Evolutionary conservation across 2,797 vertebrate species (phyloP).

Genomic region (Mormyrus proboscirostris): DNA sequence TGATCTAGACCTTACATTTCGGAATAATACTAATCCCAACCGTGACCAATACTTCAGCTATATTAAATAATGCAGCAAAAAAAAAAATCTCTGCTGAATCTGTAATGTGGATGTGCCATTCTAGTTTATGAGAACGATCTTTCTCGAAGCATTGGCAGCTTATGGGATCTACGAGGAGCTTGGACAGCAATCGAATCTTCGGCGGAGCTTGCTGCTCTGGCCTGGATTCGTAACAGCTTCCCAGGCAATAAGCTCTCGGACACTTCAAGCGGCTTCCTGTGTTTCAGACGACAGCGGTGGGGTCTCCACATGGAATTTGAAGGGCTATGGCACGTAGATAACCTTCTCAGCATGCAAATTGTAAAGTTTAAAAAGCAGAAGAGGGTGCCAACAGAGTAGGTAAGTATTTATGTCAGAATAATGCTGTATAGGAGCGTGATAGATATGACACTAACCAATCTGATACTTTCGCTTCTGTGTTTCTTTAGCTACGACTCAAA

Average conservation of each 20-base stretch:
- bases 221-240: neutral
- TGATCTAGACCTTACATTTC: neutral
- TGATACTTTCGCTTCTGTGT: neutral
- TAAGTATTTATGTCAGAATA: neutral
- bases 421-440: neutral
- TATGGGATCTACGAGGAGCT: neutral
- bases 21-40: neutral
- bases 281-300: neutral
- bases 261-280: neutral
- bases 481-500: neutral
- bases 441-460: neutral
- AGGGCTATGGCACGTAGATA: neutral
- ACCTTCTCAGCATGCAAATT: neutral
- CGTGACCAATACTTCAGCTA: neutral
- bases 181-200: neutral
- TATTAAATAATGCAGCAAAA: neutral
- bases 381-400: neutral
- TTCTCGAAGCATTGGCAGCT: neutral
- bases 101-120: neutral
- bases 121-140: neutral
- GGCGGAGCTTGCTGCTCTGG: neutral
- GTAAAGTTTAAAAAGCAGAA: neutral
- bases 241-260: neutral
- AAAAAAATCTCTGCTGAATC: neutral
- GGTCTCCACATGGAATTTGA: neutral